phyloP scores from a whole-genome alignment of 2,888 invertebrate genomes.

The Lasioglossum vierecki region DNA sequence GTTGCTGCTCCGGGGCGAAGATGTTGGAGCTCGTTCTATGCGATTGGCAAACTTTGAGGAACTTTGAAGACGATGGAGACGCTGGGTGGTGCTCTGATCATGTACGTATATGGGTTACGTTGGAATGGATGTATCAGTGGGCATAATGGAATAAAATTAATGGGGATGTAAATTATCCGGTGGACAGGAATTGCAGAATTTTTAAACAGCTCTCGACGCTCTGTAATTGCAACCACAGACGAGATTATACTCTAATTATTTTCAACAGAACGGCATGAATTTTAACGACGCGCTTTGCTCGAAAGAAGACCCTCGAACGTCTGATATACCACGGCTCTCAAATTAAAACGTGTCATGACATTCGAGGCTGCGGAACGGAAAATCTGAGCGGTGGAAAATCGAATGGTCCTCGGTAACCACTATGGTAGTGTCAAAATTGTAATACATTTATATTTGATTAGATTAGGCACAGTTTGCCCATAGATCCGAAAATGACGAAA shows the following conservation, averaged over 20 bases:
- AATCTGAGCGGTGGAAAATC: not conserved
- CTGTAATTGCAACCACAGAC: not conserved
- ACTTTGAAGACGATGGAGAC: not conserved
- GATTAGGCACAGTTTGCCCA: too few relatives aligned
- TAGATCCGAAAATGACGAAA: too few relatives aligned
- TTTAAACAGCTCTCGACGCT: not conserved
- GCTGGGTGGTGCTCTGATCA: not conserved
- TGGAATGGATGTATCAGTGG: too few relatives aligned
- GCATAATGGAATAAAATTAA: not conserved
- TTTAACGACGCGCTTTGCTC: conserved; percentile 5
- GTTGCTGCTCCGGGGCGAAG: not conserved
- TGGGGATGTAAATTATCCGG: conserved; percentile 1
- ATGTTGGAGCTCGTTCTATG: not conserved
- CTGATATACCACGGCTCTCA: not conserved
- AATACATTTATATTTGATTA: too few relatives aligned
- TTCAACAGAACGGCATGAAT: not conserved
- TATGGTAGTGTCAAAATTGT: too few relatives aligned
- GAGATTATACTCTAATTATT: conserved; percentile 7
- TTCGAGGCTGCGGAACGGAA: not conserved
- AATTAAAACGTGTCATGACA: conserved; percentile 5
- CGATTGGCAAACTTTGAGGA: conserved; percentile 8
- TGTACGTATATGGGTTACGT: not conserved
- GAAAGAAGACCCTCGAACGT: not conserved
- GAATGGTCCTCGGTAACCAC: too few relatives aligned
- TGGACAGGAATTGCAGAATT: not conserved